These are phyloP conservation scores for Micrastur ruficollis DNA, from an alignment of 2,797 vertebrate genomes.

Conservation along the genomic window DNA sequence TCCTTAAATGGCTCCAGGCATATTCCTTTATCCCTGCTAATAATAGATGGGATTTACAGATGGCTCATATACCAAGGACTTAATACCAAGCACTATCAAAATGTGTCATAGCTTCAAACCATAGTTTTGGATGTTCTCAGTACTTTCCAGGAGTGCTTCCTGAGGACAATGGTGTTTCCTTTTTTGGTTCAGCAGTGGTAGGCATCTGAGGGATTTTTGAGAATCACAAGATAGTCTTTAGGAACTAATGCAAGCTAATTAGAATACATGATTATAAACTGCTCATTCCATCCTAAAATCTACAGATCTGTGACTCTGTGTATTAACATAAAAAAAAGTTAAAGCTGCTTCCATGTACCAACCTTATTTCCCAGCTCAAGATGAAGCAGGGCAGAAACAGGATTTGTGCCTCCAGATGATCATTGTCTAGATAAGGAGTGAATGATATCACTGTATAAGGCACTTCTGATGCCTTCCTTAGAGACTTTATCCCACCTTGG, in stretches of 20 bases:
- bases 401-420: background rate
- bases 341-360: background rate
- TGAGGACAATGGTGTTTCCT: background rate
- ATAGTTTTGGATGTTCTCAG: background rate
- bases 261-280: background rate
- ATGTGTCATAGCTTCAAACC: background rate
- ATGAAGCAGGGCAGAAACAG: background rate
- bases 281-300: background rate
- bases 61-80: constrained; percentile 3
- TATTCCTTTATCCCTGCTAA: constrained; percentile 42
- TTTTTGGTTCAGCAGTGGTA: background rate
- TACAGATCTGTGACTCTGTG: background rate
- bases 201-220: background rate
- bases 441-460: background rate
- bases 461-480: background rate
- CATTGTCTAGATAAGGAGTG: background rate
- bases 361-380: background rate
- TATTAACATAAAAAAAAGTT: background rate
- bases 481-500: background rate
- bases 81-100: constrained; percentile 23
- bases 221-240: background rate
- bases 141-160: background rate
- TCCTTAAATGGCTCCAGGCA: constrained; percentile 23
- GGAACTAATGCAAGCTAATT: background rate
- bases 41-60: constrained; percentile 55